Conservation (phyloP, 2,888 invertebrate species). For the Brenthis daphne region DNA sequence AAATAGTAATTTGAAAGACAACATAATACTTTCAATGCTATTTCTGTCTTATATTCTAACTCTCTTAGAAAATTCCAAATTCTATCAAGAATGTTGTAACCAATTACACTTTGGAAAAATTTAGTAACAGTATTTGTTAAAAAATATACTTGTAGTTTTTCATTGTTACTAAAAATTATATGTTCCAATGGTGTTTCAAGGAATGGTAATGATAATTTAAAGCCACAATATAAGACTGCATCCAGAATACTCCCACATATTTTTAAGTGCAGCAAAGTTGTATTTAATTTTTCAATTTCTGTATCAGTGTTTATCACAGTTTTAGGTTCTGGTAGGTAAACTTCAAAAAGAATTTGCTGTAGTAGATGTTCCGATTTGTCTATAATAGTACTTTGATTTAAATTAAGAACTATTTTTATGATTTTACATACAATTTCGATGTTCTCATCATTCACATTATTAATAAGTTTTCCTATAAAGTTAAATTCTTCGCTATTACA, state of each 20-base stretch:
- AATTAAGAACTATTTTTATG: slow-evolving; percentile 53
- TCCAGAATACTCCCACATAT: slow-evolving; percentile 62
- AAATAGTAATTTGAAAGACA: slow-evolving; percentile 67
- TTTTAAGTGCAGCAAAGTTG: slow-evolving; percentile 52
- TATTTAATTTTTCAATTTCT: slow-evolving; percentile 31
- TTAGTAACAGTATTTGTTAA: slow-evolving; percentile 62
- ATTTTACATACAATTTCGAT: slow-evolving; percentile 61
- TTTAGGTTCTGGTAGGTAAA: slow-evolving; percentile 45
- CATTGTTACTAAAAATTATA: slow-evolving; percentile 53
- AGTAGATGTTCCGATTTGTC: slow-evolving; percentile 71
- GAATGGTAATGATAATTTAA: slow-evolving; percentile 55
- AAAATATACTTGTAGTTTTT: slow-evolving; percentile 61
- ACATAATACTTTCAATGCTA: slow-evolving; percentile 58
- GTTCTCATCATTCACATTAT: slow-evolving; percentile 50
- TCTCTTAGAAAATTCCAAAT: slow-evolving; percentile 61
- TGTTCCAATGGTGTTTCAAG: slow-evolving; percentile 60
- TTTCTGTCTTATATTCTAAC: slow-evolving; percentile 19
- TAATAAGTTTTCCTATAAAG: slow-evolving; percentile 60
- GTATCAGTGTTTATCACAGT: slow-evolving; percentile 32
- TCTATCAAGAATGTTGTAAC: slow-evolving; percentile 63
- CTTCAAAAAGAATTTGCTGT: slow-evolving; percentile 63
- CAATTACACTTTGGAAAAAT: slow-evolving; percentile 54
- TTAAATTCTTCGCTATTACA: slow-evolving; percentile 62
- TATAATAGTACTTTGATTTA: slow-evolving; percentile 55
- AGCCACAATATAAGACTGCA: slow-evolving; percentile 49